Evolutionary conservation across 2,888 invertebrate species (phyloP), one percentile per base, ranked within the genome.

Genomic region (Aromia moschata): DNA sequence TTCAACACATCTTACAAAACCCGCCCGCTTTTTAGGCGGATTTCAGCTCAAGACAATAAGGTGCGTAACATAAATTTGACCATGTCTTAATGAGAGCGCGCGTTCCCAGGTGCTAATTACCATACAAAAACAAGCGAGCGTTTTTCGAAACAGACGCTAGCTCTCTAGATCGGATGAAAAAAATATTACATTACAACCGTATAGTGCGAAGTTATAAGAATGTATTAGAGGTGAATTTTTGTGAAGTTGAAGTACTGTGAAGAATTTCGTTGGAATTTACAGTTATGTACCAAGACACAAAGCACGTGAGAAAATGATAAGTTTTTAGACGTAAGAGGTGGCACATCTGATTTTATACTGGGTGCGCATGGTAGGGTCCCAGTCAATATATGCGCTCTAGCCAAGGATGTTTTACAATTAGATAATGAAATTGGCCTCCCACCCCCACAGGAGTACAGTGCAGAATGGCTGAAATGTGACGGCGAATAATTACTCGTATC

Each of bases 301-400:
- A 60, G 57, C 46, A 59, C 62, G 61, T 38, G 49, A 14, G 25
- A 14, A 38, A 15, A 20, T 12, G 64, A 47, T 41, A 49, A 47
- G 54, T 49, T 41, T 47, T 59, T 56, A 30, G 53, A 52, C 47
- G 57, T 41, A 56, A 67, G 58, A 63, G 57, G 56, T 60, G 55
- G 57, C 60, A 59, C 57, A 58, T 58, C 55, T 45, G 20, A 40
- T 36, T 45, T n/a, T 56, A 57, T 49, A 70, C 67, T 72, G 70
- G 67, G 63, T 65, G 56, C 60, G 58, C 38, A 63, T 54, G 44
- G 56, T 56, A 60, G 60, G 62, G 65, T 64, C 59, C 62, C 58
- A 57, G 54, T 64, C 72, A 76, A 75, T 78, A 74, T 77, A 77
- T 77, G 76, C 75, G 74, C 71, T 72, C 68, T 70, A 72, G 67